Conservation (phyloP, 2,888 invertebrate species). For the Tinea pellionella region DNA sequence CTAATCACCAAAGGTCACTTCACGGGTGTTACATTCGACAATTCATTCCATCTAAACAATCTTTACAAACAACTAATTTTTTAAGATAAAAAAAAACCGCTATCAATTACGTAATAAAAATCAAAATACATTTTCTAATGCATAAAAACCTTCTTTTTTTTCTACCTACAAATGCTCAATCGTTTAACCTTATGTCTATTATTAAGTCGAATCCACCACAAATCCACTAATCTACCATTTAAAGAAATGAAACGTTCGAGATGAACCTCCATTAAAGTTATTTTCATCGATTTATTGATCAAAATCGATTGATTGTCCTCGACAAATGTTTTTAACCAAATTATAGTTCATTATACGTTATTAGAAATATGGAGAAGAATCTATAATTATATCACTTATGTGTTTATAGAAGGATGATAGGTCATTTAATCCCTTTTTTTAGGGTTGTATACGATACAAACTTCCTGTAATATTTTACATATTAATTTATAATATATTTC, state of each 20-base stretch:
- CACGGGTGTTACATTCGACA: too few species aligned
- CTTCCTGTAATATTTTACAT: too few species aligned
- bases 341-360: slow-evolving; percentile 66
- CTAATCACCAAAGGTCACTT: too few species aligned
- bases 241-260: slow-evolving; percentile 68
- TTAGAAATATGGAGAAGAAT: slow-evolving; percentile 59
- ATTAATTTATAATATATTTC: too few species aligned
- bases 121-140: background rate
- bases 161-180: background rate
- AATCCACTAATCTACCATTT: slow-evolving; percentile 65
- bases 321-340: slow-evolving; percentile 62
- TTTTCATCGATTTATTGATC: slow-evolving; percentile 69
- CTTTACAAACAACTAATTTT: too few species aligned
- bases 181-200: slow-evolving; percentile 2
- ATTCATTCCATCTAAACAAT: too few species aligned
- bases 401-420: slow-evolving; percentile 65
- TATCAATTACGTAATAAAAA: background rate
- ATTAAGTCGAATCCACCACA: slow-evolving; percentile 20
- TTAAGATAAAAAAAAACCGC: too few species aligned
- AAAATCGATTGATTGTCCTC: slow-evolving; percentile 63
- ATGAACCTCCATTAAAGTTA: slow-evolving; percentile 58
- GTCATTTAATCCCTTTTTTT: background rate
- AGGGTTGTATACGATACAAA: background rate
- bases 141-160: too few species aligned
- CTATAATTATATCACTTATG: slow-evolving; percentile 70